These are phyloP conservation scores for Julus scandinavius DNA, from an alignment of 2,888 invertebrate species.

Conservation along the genomic window DNA sequence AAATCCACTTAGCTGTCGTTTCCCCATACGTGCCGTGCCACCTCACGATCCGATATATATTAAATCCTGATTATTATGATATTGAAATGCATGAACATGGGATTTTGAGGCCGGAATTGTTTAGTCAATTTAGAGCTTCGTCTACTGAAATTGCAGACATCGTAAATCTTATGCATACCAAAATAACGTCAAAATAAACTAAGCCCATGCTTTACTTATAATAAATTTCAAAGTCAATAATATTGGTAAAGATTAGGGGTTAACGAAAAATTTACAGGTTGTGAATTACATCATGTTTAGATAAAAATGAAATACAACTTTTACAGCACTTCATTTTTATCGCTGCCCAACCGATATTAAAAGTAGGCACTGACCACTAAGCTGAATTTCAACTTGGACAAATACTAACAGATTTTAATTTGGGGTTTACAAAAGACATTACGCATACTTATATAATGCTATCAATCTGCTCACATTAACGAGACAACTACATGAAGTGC, in stretches of 20 bases:
- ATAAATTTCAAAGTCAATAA: neutral
- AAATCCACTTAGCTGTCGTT: conserved; percentile 39
- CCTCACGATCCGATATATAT: conserved; percentile 27
- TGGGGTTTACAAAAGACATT: too few relatives aligned
- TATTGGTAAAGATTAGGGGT: neutral
- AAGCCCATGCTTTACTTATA: neutral
- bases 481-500: too few relatives aligned
- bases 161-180: neutral
- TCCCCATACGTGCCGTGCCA: conserved; percentile 15
- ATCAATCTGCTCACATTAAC: too few relatives aligned
- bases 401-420: too few relatives aligned
- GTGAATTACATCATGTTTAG: neutral
- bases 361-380: too few relatives aligned
- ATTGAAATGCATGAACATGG: neutral
- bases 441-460: too few relatives aligned
- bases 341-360: too few relatives aligned
- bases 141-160: neutral
- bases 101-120: conserved; percentile 4
- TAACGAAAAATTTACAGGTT: neutral
- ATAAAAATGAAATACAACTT: too few relatives aligned
- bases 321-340: too few relatives aligned
- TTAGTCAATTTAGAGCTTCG: neutral
- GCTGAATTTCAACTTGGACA: too few relatives aligned
- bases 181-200: conserved; percentile 14
- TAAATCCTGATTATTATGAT: conserved; percentile 21